These are phyloP conservation scores for Brenthis daphne DNA, from an alignment of 2,888 invertebrate genomes.

Conservation along the genomic window DNA sequence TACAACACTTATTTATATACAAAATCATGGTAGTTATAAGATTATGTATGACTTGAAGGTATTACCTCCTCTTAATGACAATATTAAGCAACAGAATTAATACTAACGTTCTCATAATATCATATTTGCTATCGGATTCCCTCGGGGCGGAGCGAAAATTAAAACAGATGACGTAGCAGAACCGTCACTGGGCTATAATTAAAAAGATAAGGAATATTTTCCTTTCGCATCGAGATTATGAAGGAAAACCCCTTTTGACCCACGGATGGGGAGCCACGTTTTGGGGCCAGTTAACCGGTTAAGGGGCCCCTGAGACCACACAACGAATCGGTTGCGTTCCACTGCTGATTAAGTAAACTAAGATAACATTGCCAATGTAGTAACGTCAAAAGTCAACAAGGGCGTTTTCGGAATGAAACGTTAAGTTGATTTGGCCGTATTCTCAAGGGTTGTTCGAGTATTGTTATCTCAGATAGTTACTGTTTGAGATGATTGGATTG, in stretches of 20 bases:
- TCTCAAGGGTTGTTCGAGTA: constrained; percentile 73
- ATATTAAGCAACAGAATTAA: constrained; percentile 40
- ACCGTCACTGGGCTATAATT: constrained; percentile 73
- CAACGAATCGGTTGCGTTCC: constrained; percentile 66
- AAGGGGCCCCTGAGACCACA: constrained; percentile 71
- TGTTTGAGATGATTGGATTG: constrained; percentile 80
- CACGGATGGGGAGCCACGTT: constrained; percentile 47
- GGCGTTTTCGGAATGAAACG: constrained; percentile 66
- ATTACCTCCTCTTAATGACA: constrained; percentile 21
- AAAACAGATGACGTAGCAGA: constrained; percentile 78
- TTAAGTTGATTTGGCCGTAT: constrained; percentile 76
- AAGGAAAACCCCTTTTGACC: constrained; percentile 69
- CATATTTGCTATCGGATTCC: constrained; percentile 56
- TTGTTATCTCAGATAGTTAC: constrained; percentile 74
- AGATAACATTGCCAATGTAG: constrained; percentile 77
- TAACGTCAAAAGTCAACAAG: constrained; percentile 80
- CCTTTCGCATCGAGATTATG: constrained; percentile 57
- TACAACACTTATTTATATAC: background rate
- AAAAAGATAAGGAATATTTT: constrained; percentile 82
- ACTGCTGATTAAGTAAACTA: constrained; percentile 80
- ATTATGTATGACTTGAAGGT: constrained; percentile 6
- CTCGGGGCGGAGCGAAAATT: constrained; percentile 67
- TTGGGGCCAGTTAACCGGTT: constrained; percentile 70
- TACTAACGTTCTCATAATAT: constrained; percentile 44
- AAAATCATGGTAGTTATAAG: background rate